Conservation (phyloP, 2,113 vertebrate species). For the Indicator maculatus region DNA sequence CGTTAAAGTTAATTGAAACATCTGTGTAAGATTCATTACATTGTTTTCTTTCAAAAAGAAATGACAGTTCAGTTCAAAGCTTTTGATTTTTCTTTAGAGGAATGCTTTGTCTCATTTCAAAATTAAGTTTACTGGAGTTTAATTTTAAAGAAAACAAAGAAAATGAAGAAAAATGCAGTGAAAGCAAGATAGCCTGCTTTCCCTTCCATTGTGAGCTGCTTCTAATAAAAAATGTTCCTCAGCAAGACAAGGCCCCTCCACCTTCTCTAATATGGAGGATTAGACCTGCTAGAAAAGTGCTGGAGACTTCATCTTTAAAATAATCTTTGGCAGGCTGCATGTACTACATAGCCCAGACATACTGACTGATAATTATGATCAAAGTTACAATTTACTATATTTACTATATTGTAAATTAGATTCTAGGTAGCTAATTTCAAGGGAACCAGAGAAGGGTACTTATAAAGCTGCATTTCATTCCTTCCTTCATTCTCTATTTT, state of each 20-base stretch:
- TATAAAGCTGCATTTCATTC: background rate
- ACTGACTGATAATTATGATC: background rate
- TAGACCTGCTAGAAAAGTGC: background rate
- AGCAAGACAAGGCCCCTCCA: background rate
- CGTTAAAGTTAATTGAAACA: conserved; percentile 41
- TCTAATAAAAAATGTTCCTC: conserved; percentile 16
- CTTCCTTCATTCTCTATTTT: background rate
- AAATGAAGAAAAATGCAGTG: conserved; percentile 31
- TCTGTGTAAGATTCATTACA: conserved; percentile 50
- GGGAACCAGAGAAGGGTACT: background rate
- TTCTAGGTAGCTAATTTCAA: background rate
- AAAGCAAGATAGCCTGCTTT: conserved; percentile 11
- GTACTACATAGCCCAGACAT: background rate
- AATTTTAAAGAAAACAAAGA: conserved; percentile 53
- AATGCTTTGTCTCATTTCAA: conserved; percentile 19
- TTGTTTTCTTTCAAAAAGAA: conserved; percentile 47
- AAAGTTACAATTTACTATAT: background rate
- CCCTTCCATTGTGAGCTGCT: background rate
- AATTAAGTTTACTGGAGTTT: conserved; percentile 34
- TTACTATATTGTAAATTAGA: conserved; percentile 12
- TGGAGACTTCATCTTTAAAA: conserved; percentile 4
- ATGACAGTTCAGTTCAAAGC: conserved; percentile 47
- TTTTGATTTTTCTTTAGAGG: conserved; percentile 48
- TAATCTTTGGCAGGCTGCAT: background rate
- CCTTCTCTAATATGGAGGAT: conserved; percentile 4